Evolutionary conservation across 2,113 vertebrate species (phyloP).

Genomic region (Plestiodon gilberti): DNA sequence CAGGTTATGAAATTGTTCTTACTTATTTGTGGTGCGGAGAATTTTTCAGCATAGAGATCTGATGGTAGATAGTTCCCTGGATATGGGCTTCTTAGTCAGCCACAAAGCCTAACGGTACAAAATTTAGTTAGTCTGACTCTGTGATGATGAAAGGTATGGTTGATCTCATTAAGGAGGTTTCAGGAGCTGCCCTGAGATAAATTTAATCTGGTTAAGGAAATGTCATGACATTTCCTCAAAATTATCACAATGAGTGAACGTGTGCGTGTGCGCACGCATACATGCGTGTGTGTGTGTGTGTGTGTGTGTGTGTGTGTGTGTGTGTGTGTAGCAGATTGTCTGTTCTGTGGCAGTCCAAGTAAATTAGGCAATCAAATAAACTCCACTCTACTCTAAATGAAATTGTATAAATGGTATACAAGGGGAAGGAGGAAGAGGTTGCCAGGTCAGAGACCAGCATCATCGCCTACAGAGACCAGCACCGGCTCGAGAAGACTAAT

Average conservation of each 20-base stretch:
- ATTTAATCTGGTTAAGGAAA: background rate
- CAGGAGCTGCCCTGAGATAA: slow-evolving; percentile 26
- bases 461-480: too few relatives aligned
- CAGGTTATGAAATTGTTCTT: slow-evolving; percentile 8
- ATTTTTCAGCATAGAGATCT: slow-evolving; percentile 12
- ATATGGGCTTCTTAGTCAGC: slow-evolving; percentile 6
- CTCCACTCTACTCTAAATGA: background rate
- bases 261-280: background rate
- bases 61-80: rapidly evolving
- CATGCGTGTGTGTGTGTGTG: background rate
- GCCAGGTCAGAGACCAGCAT: too few relatives aligned
- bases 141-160: slow-evolving; percentile 28
- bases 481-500: too few relatives aligned
- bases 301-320: background rate
- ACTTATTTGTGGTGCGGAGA: background rate
- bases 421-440: too few relatives aligned
- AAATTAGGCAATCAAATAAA: background rate
- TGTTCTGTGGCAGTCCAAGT: background rate
- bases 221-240: background rate
- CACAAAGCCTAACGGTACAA: background rate
- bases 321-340: background rate
- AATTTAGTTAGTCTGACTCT: slow-evolving; percentile 11
- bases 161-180: slow-evolving; percentile 41
- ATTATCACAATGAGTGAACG: rapidly evolving
- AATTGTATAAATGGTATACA: background rate